Evolutionary conservation across 2,888 invertebrate species (phyloP).

Genomic region (Zeuzera pyrina): DNA sequence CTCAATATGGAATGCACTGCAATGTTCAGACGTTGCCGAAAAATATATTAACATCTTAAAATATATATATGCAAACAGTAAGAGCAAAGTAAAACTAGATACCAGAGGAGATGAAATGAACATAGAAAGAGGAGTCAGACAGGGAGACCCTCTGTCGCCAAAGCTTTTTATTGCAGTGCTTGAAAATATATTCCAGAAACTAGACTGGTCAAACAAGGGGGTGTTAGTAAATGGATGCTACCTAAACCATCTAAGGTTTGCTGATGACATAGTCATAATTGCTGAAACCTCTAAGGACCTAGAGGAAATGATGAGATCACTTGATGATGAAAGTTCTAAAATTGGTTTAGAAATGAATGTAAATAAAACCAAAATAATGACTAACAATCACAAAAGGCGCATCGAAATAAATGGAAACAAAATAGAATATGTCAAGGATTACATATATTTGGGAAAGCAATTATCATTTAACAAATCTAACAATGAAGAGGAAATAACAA

Average conservation of each 20-base stretch:
- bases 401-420: slow-evolving; percentile 4
- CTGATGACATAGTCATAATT: slow-evolving; percentile 11
- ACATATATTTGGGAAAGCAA: slow-evolving; percentile 13
- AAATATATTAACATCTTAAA: background rate
- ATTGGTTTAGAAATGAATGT: slow-evolving; percentile 8
- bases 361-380: slow-evolving; percentile 8
- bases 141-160: too few species aligned
- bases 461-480: slow-evolving; percentile 5
- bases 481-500: background rate
- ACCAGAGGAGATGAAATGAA: too few species aligned
- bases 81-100: too few species aligned
- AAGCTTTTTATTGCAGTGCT: too few species aligned
- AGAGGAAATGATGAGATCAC: slow-evolving; percentile 7
- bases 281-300: slow-evolving; percentile 6
- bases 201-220: too few species aligned
- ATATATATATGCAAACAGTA: too few species aligned
- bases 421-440: too few species aligned
- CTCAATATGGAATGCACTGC: too few species aligned
- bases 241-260: too few species aligned
- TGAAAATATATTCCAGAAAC: too few species aligned
- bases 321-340: slow-evolving; percentile 7
- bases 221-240: too few species aligned
- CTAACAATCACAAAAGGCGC: slow-evolving; percentile 6
- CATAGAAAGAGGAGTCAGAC: background rate
- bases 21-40: too few species aligned